Evolutionary conservation across 2,113 vertebrate genomes (phyloP).

Genomic region (Xenus cinereus): DNA sequence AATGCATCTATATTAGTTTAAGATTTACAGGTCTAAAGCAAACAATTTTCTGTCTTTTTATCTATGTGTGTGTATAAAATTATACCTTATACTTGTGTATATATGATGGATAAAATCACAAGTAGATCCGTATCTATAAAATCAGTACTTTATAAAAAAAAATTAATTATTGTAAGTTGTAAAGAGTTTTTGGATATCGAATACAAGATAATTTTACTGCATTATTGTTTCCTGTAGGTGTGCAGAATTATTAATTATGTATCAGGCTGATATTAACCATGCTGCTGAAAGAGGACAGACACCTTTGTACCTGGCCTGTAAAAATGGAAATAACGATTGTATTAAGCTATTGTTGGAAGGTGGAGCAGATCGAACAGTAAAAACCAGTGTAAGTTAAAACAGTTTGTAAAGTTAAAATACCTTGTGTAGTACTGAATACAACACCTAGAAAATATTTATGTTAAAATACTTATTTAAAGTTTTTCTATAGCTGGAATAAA

Average conservation of each 20-base stretch:
- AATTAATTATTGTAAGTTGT: not conserved
- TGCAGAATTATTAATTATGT: slow-evolving; percentile 85
- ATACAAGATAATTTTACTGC: not conserved
- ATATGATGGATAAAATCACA: not conserved
- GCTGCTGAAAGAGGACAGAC: slow-evolving; percentile 83
- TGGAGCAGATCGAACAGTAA: slow-evolving; percentile 80
- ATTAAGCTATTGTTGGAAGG: slow-evolving; percentile 81
- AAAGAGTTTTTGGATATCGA: not conserved
- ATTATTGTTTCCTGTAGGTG: slow-evolving; percentile 77
- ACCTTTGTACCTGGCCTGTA: slow-evolving; percentile 87
- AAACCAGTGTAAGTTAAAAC: slow-evolving; percentile 79
- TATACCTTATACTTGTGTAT: not conserved
- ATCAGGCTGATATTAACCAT: slow-evolving; percentile 82
- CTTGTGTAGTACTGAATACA: not conserved
- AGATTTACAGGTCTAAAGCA: not conserved
- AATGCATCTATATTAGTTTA: not conserved
- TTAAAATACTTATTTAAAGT: not conserved
- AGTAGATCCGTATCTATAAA: not conserved
- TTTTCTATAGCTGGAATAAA: not conserved
- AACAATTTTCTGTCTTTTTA: not conserved
- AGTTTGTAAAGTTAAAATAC: not conserved
- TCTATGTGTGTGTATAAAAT: not conserved
- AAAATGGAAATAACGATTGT: slow-evolving; percentile 82
- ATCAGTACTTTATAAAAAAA: not conserved
- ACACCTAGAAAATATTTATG: not conserved